These are phyloP conservation scores for Ricordea florida DNA, from an alignment of 92 coral and sea anemone species.

Conservation along the genomic window DNA sequence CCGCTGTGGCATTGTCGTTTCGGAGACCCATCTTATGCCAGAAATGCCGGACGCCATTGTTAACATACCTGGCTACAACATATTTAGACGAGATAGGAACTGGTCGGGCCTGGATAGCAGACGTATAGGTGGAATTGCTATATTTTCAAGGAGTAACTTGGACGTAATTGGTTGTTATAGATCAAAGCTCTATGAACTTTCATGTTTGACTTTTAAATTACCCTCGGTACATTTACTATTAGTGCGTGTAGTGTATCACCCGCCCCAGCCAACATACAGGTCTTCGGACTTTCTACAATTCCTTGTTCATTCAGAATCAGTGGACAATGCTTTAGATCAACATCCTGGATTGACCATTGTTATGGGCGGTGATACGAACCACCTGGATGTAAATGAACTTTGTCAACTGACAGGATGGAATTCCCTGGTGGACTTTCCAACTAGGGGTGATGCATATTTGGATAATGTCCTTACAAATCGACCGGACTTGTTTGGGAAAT, in stretches of 20 bases:
- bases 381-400: constrained; percentile 15
- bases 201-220: constrained; percentile 31
- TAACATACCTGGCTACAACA: constrained; percentile 24
- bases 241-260: constrained; percentile 33
- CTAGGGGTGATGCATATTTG: constrained; percentile 44
- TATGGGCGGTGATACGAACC: constrained; percentile 46
- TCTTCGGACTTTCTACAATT: constrained; percentile 34
- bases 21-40: constrained; percentile 43
- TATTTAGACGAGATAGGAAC: constrained; percentile 41
- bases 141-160: constrained; percentile 46
- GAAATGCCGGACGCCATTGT: constrained; percentile 55
- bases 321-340: constrained; percentile 42
- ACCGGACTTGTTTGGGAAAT: constrained; percentile 45
- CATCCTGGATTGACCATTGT: constrained; percentile 40
- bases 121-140: constrained; percentile 51
- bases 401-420: constrained; percentile 33
- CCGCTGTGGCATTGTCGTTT: constrained; percentile 45
- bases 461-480: constrained; percentile 52
- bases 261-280: constrained; percentile 28
- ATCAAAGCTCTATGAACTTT: constrained; percentile 51
- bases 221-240: constrained; percentile 38
- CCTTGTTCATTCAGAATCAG: constrained; percentile 10
- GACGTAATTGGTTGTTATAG: constrained; percentile 31
- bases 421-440: constrained; percentile 57
- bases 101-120: constrained; percentile 22